A percentile compares a stretch with the other conserved stretches of the same genome.
These are phyloP conservation scores for Otocyon megalotis DNA, from an alignment of 2,113 vertebrate species.

Conservation along the genomic window DNA sequence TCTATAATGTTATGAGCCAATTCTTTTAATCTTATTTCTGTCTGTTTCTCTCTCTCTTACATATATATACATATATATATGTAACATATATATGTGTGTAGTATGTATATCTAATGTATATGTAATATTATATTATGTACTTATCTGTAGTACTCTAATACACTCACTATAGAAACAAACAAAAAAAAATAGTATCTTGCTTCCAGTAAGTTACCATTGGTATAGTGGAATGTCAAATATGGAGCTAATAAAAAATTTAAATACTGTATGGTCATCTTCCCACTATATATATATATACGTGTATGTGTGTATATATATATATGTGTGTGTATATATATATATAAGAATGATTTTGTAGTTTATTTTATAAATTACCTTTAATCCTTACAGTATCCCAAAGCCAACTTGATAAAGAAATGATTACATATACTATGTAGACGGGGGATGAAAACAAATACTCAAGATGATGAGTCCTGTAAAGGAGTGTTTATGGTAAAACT, in stretches of 20 bases:
- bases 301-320: too few species aligned
- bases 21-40: not conserved
- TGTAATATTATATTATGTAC: too few species aligned
- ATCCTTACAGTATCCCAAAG: not conserved
- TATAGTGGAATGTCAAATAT: not conserved
- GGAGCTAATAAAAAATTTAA: slow-evolving; percentile 21
- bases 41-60: too few species aligned
- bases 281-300: too few species aligned
- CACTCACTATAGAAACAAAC: not conserved
- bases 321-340: not conserved
- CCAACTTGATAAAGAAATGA: not conserved
- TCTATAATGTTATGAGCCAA: not conserved
- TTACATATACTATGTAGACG: not conserved
- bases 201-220: not conserved
- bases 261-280: not conserved
- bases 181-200: not conserved
- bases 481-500: not conserved
- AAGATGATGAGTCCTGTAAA: not conserved
- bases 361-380: not conserved
- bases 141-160: not conserved
- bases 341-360: not conserved
- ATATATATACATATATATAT: too few species aligned
- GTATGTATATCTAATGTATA: too few species aligned
- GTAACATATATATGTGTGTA: too few species aligned
- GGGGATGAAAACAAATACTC: not conserved